Base-by-base conservation (phyloP, 1,140 invertebrate genomes). In the Plutomurus gul region DNA sequence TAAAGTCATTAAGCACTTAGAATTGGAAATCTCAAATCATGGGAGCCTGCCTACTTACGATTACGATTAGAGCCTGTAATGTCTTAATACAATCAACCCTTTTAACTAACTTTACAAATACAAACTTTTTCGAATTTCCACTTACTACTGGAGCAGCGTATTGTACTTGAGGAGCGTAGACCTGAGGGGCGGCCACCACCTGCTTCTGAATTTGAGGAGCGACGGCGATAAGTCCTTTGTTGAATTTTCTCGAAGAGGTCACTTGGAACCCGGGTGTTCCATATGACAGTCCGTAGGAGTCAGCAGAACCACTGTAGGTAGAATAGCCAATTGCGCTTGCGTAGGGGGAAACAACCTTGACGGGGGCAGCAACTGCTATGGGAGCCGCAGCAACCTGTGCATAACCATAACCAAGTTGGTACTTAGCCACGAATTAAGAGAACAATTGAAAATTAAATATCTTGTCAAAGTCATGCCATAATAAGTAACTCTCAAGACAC, bases 241-340 rank as follows among this genome's bases (percentile, higher is more conserved):
- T 79, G 43, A 76, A 79, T 25, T 78, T 78, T 6, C 77, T 39
- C n/a, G 77, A 75, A 13, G 81, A 70, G 20, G 39, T 47, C 3
- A 79, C 76, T 27, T 75, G 72, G 70, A 79, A 79, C 36, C 73
- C 65, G 11, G 78, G 73, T n/a, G 77, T 56, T 36, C 77, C 81
- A 49, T 79, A 82, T 27, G 73, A 27, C 20, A 76, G 77, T 5
- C 56, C 36, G 47, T 78, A 82, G 7, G 39, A 8, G 18, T 78
- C 77, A 27, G 77, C 71, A n/a, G 65, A 39, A 6, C 27, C 36
- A 47, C 33, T 60, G n/a, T 65, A 49, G 49, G 76, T 77, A 11
- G 70, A 71, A 36, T 71, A 81, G 4, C 78, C 78, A 27, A 79
- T 49, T 7, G 72, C 78, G 36, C 51, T 56, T 8, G 78, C 78